Evolutionary conservation across 2,888 invertebrate genomes (phyloP), one percentile per base, ranked within the genome.

Genomic region (Argyra leucocephala): DNA sequence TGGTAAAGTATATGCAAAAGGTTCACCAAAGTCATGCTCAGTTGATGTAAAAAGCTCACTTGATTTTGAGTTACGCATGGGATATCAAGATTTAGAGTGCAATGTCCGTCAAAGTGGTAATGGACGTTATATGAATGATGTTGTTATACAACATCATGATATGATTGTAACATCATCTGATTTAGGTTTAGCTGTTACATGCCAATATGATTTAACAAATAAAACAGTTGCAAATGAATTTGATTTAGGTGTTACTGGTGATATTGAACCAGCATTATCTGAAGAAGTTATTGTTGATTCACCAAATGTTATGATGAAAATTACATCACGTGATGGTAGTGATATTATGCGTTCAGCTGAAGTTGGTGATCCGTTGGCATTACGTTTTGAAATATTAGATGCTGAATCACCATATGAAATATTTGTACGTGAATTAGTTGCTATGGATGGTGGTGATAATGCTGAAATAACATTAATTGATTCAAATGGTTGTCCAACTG

Each of bases 131-230:
- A 85, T 93, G 75, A 95, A 93, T 79, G 95, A 95, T 80, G 93
- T 93, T 69, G 91, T 95, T 66, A 93, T 96, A 74, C 95, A 96
- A 78, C 94, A 95, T 81, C 95, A 96, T 82, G 94, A 94, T 77
- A 93, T 93, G 75, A 95, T 96, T 74, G 93, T 96, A 69, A 96
- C 95, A 70, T 93, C 92, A 69, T 92, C 93, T 63, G 95, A 96
- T 84, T 85, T 96, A 74, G 95, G 95, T 57, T 84, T 95, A 65
- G 93, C 93, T 62, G 93, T 96, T 67, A 92, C 93, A 70, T 96
- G 95, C 79, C 93, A 95, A 77, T 95, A 95, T 80, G 95, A 95
- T 78, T 83, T 95, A 73, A 93, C 93, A 72, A 95, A 95, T 80
- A 95, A 94, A 82, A 93, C 92, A 64, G 93, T 96, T 59, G 89